Evolutionary conservation across 1,140 invertebrate species (phyloP).

Genomic region (Oncopodura yosiiana): DNA sequence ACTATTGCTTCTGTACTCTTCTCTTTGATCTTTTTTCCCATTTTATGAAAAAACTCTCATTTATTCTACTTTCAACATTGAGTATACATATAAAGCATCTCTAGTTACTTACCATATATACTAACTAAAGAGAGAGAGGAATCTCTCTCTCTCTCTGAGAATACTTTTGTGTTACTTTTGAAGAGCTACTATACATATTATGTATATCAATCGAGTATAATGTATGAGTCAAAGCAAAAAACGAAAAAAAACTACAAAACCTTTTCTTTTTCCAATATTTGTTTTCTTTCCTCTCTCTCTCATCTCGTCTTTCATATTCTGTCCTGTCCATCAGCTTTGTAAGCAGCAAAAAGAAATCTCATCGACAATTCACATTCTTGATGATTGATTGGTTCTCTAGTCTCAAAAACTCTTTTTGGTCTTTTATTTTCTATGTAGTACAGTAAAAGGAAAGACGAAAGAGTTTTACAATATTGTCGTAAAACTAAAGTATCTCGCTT

Average conservation of each 20-base stretch:
- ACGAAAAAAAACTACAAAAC: neutral
- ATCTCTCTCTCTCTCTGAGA: no score
- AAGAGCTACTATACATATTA: no score
- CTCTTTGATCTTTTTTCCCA: slow-evolving; percentile 33
- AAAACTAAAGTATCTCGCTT: no score
- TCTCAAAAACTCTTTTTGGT: neutral
- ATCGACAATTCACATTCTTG: slow-evolving; percentile 23
- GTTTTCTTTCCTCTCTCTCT: slow-evolving; percentile 15
- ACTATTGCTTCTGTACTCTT: neutral
- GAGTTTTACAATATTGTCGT: neutral
- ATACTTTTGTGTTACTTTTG: no score
- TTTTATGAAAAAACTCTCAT: slow-evolving; percentile 33
- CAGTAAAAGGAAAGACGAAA: neutral
- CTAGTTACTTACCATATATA: no score
- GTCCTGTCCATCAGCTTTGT: neutral
- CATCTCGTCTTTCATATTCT: neutral
- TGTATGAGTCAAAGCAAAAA: no score
- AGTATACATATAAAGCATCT: neutral
- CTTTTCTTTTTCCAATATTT: neutral
- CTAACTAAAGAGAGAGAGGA: no score
- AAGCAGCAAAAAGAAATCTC: slow-evolving; percentile 21
- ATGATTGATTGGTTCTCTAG: slow-evolving; percentile 27
- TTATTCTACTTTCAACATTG: slow-evolving; percentile 21
- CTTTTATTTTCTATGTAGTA: neutral
- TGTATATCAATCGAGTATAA: no score